Evolutionary conservation across 1,140 invertebrate genomes (phyloP).

Genomic region (Watersipora subatra): DNA sequence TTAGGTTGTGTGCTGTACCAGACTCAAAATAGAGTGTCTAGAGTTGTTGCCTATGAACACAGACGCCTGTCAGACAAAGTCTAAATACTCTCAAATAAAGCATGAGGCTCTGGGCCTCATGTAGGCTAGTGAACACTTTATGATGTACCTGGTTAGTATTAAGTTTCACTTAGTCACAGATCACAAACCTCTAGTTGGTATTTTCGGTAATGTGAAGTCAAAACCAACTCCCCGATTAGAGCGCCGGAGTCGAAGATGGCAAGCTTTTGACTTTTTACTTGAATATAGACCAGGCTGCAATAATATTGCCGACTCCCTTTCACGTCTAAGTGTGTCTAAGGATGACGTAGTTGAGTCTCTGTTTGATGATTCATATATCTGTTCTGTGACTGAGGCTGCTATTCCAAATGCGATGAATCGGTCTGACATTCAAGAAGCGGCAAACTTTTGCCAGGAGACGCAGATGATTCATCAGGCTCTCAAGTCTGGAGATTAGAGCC

Average conservation of each 20-base stretch:
- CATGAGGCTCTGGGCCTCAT: constrained; percentile 35
- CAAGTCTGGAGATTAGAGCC: too few species aligned
- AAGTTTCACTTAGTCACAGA: constrained; percentile 32
- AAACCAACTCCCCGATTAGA: constrained; percentile 13
- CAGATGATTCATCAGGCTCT: too few species aligned
- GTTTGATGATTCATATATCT: too few species aligned
- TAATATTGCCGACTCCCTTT: constrained; percentile 10
- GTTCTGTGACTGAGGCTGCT: not conserved
- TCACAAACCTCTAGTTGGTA: constrained; percentile 23
- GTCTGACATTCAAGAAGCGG: too few species aligned
- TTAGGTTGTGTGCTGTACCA: constrained; percentile 14
- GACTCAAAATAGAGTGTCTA: constrained; percentile 5
- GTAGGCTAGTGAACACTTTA: constrained; percentile 38
- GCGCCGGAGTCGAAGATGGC: constrained; percentile 14
- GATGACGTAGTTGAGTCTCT: not conserved
- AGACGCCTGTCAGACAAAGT: constrained; percentile 11
- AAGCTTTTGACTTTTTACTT: constrained; percentile 13
- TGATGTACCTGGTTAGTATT: constrained; percentile 33
- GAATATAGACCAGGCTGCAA: constrained; percentile 7
- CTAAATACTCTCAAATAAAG: constrained; percentile 37
- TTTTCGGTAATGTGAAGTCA: constrained; percentile 15
- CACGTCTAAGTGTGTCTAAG: not conserved
- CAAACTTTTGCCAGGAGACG: too few species aligned
- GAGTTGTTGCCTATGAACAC: constrained; percentile 14
- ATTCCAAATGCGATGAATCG: not conserved